These are phyloP conservation scores for Eulemur mongoz DNA, from an alignment of 2,797 vertebrate species.

Conservation along the genomic window DNA sequence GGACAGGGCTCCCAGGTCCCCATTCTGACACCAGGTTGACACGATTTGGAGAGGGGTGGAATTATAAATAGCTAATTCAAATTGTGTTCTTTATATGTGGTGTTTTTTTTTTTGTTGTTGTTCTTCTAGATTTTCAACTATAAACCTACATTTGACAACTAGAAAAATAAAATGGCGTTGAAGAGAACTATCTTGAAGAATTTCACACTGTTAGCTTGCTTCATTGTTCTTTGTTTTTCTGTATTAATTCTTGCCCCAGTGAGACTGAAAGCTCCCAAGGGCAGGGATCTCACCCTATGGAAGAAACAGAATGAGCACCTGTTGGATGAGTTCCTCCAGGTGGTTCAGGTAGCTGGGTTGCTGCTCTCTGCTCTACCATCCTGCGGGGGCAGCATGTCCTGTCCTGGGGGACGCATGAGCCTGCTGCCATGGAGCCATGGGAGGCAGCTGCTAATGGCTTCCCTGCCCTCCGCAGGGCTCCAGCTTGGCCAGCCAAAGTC, in stretches of 20 bases:
- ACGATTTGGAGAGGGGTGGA: neutral
- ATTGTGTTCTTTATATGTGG: rapidly evolving
- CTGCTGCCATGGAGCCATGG: rapidly evolving
- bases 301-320: neutral
- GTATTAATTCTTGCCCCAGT: neutral
- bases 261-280: rapidly evolving
- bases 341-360: neutral
- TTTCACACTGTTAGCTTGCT: rapidly evolving
- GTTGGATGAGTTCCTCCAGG: rapidly evolving
- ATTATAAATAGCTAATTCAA: too few relatives aligned
- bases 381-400: neutral
- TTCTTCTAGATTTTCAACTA: neutral
- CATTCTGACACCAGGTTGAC: too few relatives aligned
- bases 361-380: neutral
- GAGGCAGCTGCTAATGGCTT: neutral
- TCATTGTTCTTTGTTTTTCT: rapidly evolving
- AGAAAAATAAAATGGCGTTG: neutral
- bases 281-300: rapidly evolving
- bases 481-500: neutral
- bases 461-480: neutral
- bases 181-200: neutral
- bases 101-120: neutral
- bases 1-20: neutral
- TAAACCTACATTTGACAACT: neutral
- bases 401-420: neutral